Evolutionary conservation across 2,888 invertebrate genomes (phyloP).

Genomic region (Chydorus sphaericus): DNA sequence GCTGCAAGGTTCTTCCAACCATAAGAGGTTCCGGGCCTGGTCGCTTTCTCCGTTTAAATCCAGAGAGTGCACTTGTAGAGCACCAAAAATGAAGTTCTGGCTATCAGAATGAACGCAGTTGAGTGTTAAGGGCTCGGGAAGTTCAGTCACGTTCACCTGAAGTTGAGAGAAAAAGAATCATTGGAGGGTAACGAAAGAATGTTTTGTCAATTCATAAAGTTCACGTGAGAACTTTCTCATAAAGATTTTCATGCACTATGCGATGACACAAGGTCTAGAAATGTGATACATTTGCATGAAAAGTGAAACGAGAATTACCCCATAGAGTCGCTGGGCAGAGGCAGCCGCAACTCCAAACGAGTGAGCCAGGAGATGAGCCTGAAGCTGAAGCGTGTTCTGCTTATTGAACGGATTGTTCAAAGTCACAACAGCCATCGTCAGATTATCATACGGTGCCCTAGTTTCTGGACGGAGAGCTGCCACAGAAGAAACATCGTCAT

Average conservation of each 20-base stretch:
- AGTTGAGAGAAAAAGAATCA: conserved; percentile 20
- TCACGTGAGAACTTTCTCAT: background rate
- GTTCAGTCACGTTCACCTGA: conserved; percentile 43
- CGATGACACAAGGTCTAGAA: too few relatives aligned
- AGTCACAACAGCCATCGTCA: background rate
- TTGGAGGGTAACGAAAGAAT: background rate
- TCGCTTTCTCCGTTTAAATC: conserved; percentile 35
- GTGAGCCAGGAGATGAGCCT: conserved; percentile 53
- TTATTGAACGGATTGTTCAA: background rate
- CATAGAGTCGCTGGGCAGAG: conserved; percentile 57
- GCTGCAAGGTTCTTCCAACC: conserved; percentile 42
- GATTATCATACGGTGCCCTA: background rate
- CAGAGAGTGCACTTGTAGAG: conserved; percentile 69
- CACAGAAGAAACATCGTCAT: background rate
- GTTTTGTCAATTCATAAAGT: conserved; percentile 12
- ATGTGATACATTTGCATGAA: too few relatives aligned
- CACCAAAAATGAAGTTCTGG: conserved; percentile 58
- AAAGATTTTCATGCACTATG: too few relatives aligned
- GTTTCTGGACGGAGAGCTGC: background rate
- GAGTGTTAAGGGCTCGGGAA: conserved; percentile 62
- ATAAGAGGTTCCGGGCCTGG: conserved; percentile 61
- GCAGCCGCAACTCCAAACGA: conserved; percentile 60
- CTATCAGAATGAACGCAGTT: conserved; percentile 74
- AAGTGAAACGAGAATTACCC: conserved; percentile 39
- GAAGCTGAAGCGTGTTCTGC: conserved; percentile 46